These are phyloP conservation scores for Thecocarcelia acutangulata DNA, from an alignment of 2,888 invertebrate species.

Conservation along the genomic window DNA sequence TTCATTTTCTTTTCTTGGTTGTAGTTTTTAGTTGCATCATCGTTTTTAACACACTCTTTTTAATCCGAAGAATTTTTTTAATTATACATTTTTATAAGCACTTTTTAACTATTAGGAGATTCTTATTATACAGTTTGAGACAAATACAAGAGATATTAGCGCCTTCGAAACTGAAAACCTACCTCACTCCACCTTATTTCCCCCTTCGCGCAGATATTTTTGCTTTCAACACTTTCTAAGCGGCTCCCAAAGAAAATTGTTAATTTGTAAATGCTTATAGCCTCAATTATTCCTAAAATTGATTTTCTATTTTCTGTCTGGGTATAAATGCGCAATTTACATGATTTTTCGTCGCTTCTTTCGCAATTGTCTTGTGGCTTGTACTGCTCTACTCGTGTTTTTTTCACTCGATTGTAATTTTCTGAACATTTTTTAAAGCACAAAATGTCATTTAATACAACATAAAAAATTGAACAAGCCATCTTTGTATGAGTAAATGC, in stretches of 20 bases:
- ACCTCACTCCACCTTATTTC: constrained; percentile 53
- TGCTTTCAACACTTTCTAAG: constrained; percentile 44
- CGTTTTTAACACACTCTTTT: constrained; percentile 53
- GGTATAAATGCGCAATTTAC: constrained; percentile 69
- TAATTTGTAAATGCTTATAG: constrained; percentile 56
- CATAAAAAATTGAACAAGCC: constrained; percentile 59
- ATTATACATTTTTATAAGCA: constrained; percentile 53
- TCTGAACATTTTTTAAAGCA: constrained; percentile 68
- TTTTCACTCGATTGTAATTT: constrained; percentile 68
- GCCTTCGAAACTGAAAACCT: constrained; percentile 54
- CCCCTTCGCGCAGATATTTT: constrained; percentile 41
- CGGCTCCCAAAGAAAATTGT: constrained; percentile 49
- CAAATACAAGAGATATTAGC: constrained; percentile 48
- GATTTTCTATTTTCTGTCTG: constrained; percentile 60
- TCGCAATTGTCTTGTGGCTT: constrained; percentile 69
- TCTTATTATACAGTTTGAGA: constrained; percentile 44
- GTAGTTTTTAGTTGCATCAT: constrained; percentile 59
- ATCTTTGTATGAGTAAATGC: constrained; percentile 50
- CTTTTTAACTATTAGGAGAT: constrained; percentile 33
- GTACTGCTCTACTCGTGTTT: constrained; percentile 69
- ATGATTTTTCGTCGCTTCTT: constrained; percentile 69
- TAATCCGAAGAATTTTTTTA: constrained; percentile 39
- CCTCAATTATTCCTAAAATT: constrained; percentile 60
- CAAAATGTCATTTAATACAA: constrained; percentile 64
- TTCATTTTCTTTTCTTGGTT: constrained; percentile 54